phyloP scores from a whole-genome alignment of 2,888 invertebrate genomes.

The Cryptus viduatorius region DNA sequence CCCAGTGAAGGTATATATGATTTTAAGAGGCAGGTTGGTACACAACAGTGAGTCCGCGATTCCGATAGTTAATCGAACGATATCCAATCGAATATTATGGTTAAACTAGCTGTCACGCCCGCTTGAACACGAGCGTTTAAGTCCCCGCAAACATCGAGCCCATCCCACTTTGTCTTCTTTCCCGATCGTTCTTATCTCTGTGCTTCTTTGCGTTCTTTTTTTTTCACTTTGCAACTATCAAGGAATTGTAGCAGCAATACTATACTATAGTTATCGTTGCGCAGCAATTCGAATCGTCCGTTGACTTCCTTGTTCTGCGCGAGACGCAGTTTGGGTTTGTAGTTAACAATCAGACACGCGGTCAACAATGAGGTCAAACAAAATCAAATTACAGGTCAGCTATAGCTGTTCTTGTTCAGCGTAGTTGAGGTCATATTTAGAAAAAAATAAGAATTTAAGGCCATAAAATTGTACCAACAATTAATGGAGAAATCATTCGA shows the following conservation, averaged over 20 bases:
- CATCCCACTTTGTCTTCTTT: constrained; percentile 19
- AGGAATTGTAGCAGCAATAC: not conserved
- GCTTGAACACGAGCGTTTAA: constrained; percentile 73
- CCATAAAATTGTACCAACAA: too few species aligned
- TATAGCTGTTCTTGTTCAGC: too few species aligned
- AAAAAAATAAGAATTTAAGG: too few species aligned
- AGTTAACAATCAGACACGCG: not conserved
- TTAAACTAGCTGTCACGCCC: constrained; percentile 80
- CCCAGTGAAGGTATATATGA: constrained; percentile 43
- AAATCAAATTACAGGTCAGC: not conserved
- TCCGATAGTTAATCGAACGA: constrained; percentile 78
- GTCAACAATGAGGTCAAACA: not conserved
- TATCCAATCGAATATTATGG: constrained; percentile 79
- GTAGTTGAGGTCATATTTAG: too few species aligned
- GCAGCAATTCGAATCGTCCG: not conserved
- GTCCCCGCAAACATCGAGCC: constrained; percentile 38
- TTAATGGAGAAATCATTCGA: too few species aligned
- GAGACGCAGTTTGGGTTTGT: not conserved
- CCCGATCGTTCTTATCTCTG: not conserved
- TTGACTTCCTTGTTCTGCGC: not conserved
- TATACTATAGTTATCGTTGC: not conserved
- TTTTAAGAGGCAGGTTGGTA: constrained; percentile 70
- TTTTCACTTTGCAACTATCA: not conserved
- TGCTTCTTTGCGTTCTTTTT: not conserved
- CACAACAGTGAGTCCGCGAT: constrained; percentile 70